Percentiles rank a stretch among this genome's conserved stretches.
phyloP scores from a whole-genome alignment of 2,888 invertebrate genomes.

The Stenoptilia bipunctidactyla region DNA sequence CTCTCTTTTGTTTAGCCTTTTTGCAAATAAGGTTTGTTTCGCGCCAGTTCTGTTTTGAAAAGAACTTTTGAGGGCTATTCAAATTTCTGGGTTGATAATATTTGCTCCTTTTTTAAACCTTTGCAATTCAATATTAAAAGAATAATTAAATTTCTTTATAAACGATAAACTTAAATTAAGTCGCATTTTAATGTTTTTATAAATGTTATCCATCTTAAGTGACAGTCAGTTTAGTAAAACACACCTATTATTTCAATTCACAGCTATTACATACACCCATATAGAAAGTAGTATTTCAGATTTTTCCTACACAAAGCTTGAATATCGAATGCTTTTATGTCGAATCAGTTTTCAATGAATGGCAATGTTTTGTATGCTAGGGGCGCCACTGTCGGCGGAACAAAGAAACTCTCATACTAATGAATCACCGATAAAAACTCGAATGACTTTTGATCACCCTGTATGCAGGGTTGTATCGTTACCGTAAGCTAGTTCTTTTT shows the following conservation, averaged over 20 bases:
- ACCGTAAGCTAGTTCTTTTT: no score
- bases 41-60: no score
- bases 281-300: background rate
- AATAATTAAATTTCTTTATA: no score
- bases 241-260: background rate
- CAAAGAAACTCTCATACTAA: constrained; percentile 67
- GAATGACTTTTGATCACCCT: constrained; percentile 59
- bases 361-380: constrained; percentile 28
- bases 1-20: constrained; percentile 41
- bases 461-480: constrained; percentile 36
- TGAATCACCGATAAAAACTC: constrained; percentile 67
- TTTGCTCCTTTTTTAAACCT: no score
- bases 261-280: background rate
- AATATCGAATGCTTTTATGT: constrained; percentile 38
- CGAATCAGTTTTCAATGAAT: constrained; percentile 51
- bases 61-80: no score
- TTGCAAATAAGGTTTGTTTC: constrained; percentile 48
- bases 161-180: no score
- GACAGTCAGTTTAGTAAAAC: constrained; percentile 13
- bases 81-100: no score
- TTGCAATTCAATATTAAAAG: no score
- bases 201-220: no score
- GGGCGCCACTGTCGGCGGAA: constrained; percentile 33
- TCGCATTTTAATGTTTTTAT: no score
- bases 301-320: constrained; percentile 12